These are phyloP conservation scores for Odontomyia ornata DNA, from an alignment of 2,888 invertebrate genomes.

Conservation along the genomic window DNA sequence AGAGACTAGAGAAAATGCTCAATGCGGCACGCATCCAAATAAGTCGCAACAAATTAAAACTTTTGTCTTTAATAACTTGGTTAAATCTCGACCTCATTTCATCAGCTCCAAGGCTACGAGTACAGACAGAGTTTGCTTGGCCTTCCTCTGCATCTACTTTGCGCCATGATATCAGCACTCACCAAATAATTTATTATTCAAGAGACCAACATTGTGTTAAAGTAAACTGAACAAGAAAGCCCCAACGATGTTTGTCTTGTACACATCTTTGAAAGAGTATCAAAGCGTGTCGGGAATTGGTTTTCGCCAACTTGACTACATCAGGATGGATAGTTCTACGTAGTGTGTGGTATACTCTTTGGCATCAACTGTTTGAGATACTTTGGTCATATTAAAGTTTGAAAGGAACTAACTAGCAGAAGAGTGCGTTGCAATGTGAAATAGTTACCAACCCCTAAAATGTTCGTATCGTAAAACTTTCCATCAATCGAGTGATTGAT, in stretches of 20 bases:
- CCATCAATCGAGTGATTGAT: slow-evolving; percentile 30
- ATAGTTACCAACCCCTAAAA: background rate
- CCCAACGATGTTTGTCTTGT: slow-evolving; percentile 2
- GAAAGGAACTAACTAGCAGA: background rate
- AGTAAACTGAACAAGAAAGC: background rate
- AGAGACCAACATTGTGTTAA: slow-evolving; percentile 11
- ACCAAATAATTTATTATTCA: slow-evolving; percentile 26
- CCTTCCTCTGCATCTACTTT: too few relatives aligned
- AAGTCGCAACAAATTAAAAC: too few relatives aligned
- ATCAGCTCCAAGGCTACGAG: too few relatives aligned
- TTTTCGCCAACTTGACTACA: slow-evolving; percentile 1
- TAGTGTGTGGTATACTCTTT: background rate
- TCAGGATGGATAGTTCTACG: too few relatives aligned
- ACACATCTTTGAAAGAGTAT: background rate
- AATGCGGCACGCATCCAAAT: too few relatives aligned
- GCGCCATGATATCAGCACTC: slow-evolving; percentile 6
- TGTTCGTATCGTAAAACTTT: background rate
- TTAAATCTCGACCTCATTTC: too few relatives aligned
- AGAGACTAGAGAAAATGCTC: too few relatives aligned
- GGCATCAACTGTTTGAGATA: background rate
- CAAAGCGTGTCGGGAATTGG: background rate
- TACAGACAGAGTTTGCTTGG: too few relatives aligned
- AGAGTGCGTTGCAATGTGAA: background rate
- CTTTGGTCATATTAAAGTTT: background rate
- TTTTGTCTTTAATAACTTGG: too few relatives aligned